Evolutionary conservation across 2,888 invertebrate genomes (phyloP).

Genomic region (Nephrotoma guestfalica): DNA sequence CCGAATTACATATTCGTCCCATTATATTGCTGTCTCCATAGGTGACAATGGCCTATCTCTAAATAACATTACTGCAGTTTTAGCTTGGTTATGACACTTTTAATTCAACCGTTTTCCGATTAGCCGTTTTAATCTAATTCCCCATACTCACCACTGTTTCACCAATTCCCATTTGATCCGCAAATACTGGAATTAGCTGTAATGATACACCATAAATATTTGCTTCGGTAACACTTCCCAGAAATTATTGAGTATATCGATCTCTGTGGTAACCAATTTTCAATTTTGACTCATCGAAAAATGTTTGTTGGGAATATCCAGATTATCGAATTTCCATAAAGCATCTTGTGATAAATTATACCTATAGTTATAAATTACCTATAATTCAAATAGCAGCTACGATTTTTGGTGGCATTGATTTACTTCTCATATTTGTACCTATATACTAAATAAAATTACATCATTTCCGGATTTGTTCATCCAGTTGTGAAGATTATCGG

Average conservation of each 20-base stretch:
- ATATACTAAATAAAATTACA: no score
- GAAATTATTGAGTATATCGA: conserved; percentile 35
- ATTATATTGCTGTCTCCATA: not conserved
- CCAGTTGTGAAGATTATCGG: conserved; percentile 18
- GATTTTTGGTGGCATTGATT: no score
- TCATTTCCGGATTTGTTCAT: no score
- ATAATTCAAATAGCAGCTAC: no score
- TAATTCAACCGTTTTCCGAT: not conserved
- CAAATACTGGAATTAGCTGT: not conserved
- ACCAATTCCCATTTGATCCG: not conserved
- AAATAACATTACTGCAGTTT: not conserved
- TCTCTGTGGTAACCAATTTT: conserved; percentile 20
- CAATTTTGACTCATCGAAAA: no score
- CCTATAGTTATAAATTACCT: no score
- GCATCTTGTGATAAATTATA: no score
- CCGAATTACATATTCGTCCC: not conserved
- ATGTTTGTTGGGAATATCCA: no score
- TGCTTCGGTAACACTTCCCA: conserved; percentile 44
- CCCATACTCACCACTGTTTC: not conserved
- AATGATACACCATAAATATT: not conserved
- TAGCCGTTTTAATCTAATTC: not conserved
- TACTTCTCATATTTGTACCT: no score
- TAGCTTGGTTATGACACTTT: not conserved
- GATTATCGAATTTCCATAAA: no score
- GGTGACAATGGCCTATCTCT: not conserved